These are phyloP conservation scores for Eristalis arbustorum DNA, from an alignment of 2,888 invertebrate genomes.

Conservation along the genomic window DNA sequence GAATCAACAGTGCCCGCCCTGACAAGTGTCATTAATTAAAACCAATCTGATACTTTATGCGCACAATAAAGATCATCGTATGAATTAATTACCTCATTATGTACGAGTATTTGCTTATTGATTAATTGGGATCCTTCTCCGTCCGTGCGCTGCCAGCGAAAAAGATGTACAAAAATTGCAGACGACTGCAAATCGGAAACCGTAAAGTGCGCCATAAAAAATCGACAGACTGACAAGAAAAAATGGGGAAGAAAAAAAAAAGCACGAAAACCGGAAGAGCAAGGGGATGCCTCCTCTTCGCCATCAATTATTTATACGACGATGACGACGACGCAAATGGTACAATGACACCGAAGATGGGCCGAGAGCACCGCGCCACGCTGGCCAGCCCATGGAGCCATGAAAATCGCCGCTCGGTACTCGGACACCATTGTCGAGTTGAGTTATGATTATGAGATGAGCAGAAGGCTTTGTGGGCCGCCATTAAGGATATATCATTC, in stretches of 20 bases:
- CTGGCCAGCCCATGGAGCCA: neutral
- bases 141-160: neutral
- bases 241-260: neutral
- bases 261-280: neutral
- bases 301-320: conserved; percentile 24
- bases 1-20: conserved; percentile 11
- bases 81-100: conserved; percentile 60
- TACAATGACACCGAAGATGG: conserved; percentile 16
- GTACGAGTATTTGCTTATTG: conserved; percentile 46
- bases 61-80: conserved; percentile 44
- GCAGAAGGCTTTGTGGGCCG: conserved; percentile 35
- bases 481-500: conserved; percentile 42
- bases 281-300: conserved; percentile 6
- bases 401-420: neutral
- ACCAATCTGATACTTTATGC: conserved; percentile 19
- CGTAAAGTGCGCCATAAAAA: conserved; percentile 26
- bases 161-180: conserved; percentile 6
- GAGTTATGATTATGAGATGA: conserved; percentile 47
- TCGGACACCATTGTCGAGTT: conserved; percentile 22
- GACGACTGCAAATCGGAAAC: conserved; percentile 28
- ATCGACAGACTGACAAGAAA: neutral
- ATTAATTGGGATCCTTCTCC: conserved; percentile 37
- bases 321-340: conserved; percentile 19
- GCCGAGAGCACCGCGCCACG: too few relatives aligned
- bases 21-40: conserved; percentile 46